Conservation (phyloP, 2,797 vertebrate genomes). For the Fistularia tabacaria region DNA sequence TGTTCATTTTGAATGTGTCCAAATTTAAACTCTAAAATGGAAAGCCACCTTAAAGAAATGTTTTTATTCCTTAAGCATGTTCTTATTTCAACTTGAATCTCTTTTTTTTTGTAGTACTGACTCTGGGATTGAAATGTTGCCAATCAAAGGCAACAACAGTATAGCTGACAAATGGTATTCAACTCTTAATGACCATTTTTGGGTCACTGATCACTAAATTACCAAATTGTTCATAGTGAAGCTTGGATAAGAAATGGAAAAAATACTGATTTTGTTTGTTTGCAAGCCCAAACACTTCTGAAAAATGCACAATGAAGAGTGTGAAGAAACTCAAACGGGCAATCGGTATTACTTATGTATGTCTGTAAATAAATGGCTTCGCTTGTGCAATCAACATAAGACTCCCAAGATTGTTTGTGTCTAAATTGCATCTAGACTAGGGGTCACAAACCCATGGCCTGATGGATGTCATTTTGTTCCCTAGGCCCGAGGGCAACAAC, state of each 20-base stretch:
- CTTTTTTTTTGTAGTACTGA: not conserved
- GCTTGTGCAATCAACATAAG: constrained; percentile 71
- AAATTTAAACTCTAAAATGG: too few relatives aligned
- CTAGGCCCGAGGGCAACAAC: too few relatives aligned
- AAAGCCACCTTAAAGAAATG: not conserved
- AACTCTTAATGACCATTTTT: too few relatives aligned
- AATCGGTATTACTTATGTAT: constrained; percentile 45
- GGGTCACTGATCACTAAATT: not conserved
- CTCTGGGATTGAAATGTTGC: constrained; percentile 19
- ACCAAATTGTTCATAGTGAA: constrained; percentile 21
- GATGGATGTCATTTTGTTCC: not conserved
- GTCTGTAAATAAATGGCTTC: constrained; percentile 75
- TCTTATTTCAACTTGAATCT: constrained; percentile 21
- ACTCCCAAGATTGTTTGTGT: not conserved
- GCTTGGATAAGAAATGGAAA: constrained; percentile 19
- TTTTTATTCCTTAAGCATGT: constrained; percentile 32
- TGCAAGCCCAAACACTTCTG: constrained; percentile 62
- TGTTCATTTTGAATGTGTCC: constrained; percentile 13
- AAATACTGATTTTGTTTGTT: constrained; percentile 28
- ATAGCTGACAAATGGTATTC: too few relatives aligned
- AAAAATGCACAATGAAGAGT: constrained; percentile 51
- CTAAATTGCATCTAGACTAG: not conserved
- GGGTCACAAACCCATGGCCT: too few relatives aligned
- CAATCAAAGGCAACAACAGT: constrained; percentile 9
- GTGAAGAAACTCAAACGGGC: constrained; percentile 45